Conservation (phyloP, 2,888 invertebrate genomes). For the Copidosoma aretas region DNA sequence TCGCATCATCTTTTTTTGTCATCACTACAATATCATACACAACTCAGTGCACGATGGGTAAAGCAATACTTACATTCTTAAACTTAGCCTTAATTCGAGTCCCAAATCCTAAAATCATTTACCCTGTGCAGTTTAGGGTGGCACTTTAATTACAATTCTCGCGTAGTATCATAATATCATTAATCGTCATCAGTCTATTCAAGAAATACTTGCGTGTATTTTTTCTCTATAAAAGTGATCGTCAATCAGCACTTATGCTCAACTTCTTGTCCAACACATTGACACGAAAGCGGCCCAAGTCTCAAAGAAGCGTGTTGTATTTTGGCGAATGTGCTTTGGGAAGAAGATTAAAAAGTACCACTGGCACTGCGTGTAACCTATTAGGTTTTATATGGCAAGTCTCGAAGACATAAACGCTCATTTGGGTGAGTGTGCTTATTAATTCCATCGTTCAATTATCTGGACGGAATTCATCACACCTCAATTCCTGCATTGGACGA, state of each 20-base stretch:
- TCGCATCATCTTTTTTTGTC: conserved; percentile 19
- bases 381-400: conserved; percentile 37
- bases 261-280: conserved; percentile 19
- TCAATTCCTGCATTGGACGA: conserved; percentile 69
- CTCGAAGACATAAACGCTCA: conserved; percentile 36
- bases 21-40: conserved; percentile 6
- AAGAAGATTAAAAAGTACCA: conserved; percentile 38
- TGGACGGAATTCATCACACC: conserved; percentile 61
- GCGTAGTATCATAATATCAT: neutral
- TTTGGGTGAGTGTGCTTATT: conserved; percentile 4
- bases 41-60: conserved; percentile 25
- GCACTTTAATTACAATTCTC: conserved; percentile 36
- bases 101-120: conserved; percentile 21
- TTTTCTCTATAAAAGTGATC: conserved; percentile 4
- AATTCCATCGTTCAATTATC: conserved; percentile 27
- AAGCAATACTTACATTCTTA: conserved; percentile 30
- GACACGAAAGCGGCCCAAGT: conserved; percentile 28
- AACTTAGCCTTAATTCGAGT: conserved; percentile 17
- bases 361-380: conserved; percentile 39
- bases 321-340: conserved; percentile 35
- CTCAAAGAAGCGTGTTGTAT: conserved; percentile 27
- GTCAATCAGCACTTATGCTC: conserved; percentile 1
- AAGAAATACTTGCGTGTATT: conserved; percentile 5
- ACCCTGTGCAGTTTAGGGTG: conserved; percentile 20
- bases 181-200: neutral